These are phyloP conservation scores for Strigamia crassipes DNA, from an alignment of 2,888 invertebrate species.

Conservation along the genomic window DNA sequence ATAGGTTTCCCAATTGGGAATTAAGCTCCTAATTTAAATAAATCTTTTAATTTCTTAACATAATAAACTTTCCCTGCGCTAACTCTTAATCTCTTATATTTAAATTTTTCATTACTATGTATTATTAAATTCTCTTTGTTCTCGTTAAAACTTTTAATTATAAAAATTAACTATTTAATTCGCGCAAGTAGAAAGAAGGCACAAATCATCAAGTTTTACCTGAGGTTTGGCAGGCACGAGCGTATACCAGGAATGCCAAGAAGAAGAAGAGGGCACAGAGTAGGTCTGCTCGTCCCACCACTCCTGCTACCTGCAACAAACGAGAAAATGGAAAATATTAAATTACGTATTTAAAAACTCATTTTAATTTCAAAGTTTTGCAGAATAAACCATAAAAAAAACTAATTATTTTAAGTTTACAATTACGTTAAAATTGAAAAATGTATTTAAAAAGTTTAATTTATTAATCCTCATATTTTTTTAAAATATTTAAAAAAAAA, in stretches of 20 bases:
- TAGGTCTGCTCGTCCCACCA: constrained; percentile 91
- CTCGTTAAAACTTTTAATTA: too few relatives aligned
- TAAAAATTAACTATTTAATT: too few relatives aligned
- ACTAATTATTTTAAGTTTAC: too few relatives aligned
- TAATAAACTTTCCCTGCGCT: too few relatives aligned
- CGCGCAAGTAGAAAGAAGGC: background rate
- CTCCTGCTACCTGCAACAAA: constrained; percentile 71
- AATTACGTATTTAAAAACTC: background rate
- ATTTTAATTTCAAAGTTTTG: too few relatives aligned
- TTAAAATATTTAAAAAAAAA: too few relatives aligned
- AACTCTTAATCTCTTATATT: background rate
- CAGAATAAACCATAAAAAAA: too few relatives aligned
- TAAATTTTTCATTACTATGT: background rate
- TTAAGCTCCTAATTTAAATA: background rate
- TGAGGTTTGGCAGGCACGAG: constrained; percentile 52
- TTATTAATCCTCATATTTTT: too few relatives aligned
- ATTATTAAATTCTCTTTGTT: background rate
- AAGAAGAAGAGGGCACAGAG: constrained; percentile 80
- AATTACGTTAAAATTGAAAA: too few relatives aligned
- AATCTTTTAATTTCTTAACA: background rate
- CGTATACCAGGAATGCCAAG: constrained; percentile 70
- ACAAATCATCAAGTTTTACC: background rate
- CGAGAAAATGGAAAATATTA: background rate
- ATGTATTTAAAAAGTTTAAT: too few relatives aligned
- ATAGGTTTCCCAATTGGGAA: constrained; percentile 3